Conservation (phyloP, 2,888 invertebrate genomes). For the Andrena flavipes region DNA sequence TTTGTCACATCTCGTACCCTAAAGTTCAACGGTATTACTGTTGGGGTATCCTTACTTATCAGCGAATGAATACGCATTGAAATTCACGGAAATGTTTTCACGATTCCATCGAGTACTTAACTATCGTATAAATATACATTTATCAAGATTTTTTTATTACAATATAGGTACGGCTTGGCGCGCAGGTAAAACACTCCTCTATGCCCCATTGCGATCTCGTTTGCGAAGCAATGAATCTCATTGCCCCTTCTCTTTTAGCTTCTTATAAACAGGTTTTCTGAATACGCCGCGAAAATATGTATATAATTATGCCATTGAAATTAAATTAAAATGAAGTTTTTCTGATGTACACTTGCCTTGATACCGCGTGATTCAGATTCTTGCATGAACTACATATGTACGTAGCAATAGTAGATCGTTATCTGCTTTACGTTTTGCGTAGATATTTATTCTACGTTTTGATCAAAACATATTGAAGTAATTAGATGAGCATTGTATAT, state of each 20-base stretch:
- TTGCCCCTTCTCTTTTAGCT: conserved; percentile 9
- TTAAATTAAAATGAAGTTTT: neutral
- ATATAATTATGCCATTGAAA: neutral
- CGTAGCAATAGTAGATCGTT: no score
- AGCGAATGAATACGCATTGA: neutral
- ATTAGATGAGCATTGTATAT: no score
- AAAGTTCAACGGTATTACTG: no score
- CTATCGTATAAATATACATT: no score
- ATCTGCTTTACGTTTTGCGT: no score
- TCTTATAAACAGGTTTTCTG: conserved; percentile 24
- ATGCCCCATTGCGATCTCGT: neutral
- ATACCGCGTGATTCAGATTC: neutral
- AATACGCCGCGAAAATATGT: neutral
- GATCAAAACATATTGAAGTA: no score
- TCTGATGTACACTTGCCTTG: neutral
- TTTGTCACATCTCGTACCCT: neutral
- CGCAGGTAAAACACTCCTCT: neutral
- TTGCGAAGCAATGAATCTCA: neutral
- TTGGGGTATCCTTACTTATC: neutral
- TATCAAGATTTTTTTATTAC: neutral
- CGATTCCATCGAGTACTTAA: neutral
- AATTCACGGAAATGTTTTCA: neutral
- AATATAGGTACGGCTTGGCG: neutral
- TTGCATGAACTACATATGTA: no score
- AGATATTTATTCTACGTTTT: no score